phyloP scores from a whole-genome alignment of 2,888 invertebrate genomes.

The Drosophila mercatorum region DNA sequence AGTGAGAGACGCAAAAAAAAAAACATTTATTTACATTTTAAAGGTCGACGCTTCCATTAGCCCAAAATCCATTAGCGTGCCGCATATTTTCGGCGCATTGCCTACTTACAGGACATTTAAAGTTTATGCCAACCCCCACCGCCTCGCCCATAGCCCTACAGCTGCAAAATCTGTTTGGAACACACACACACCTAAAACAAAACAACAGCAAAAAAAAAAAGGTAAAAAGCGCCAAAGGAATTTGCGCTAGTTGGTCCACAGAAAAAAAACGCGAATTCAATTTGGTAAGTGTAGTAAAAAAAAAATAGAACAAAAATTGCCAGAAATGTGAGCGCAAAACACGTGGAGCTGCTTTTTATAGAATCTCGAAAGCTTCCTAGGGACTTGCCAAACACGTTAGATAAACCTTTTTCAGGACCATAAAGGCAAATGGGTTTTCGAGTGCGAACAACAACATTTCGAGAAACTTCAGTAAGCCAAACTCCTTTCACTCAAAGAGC shows the following conservation, averaged over 20 bases:
- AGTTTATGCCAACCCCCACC: constrained; percentile 42
- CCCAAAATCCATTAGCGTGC: constrained; percentile 74
- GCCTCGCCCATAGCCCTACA: constrained; percentile 19
- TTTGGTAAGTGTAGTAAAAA: constrained; percentile 34
- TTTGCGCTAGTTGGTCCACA: constrained; percentile 25
- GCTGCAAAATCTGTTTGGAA: constrained; percentile 42
- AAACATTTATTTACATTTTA: constrained; percentile 75
- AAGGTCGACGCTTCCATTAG: constrained; percentile 76
- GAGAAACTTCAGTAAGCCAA: neutral
- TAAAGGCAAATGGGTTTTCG: constrained; percentile 27
- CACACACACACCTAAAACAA: constrained; percentile 18
- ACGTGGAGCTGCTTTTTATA: constrained; percentile 19
- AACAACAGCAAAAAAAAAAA: constrained; percentile 13
- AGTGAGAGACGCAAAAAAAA: constrained; percentile 14
- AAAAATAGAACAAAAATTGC: constrained; percentile 4
- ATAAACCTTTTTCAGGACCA: constrained; percentile 25
- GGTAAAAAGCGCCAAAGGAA: constrained; percentile 33
- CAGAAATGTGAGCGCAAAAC: constrained; percentile 12
- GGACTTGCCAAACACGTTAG: constrained; percentile 22
- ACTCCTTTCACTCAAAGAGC: constrained; percentile 1
- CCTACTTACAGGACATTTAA: constrained; percentile 70
- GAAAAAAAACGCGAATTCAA: constrained; percentile 40
- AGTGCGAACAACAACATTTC: constrained; percentile 6
- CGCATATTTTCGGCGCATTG: constrained; percentile 68
- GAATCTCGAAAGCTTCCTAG: constrained; percentile 20